phyloP scores from a whole-genome alignment of 2,113 vertebrate genomes.

The Lontra canadensis region DNA sequence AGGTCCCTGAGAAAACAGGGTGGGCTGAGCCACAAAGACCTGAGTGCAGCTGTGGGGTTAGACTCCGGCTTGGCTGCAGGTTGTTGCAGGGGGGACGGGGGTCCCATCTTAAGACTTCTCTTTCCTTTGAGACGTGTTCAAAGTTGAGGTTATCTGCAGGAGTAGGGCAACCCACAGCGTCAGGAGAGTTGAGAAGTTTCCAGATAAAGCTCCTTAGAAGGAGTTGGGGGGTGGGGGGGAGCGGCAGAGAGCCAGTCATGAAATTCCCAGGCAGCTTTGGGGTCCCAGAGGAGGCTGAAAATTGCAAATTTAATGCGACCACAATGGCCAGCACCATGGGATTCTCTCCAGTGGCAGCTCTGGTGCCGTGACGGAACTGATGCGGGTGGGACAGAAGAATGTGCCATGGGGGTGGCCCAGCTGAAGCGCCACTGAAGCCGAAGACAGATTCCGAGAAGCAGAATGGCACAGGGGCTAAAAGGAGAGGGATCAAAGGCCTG shows the following conservation, averaged over 20 bases:
- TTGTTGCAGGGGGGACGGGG: background rate
- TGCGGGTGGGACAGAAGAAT: background rate
- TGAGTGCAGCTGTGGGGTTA: background rate
- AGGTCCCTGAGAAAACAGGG: background rate
- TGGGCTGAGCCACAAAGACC: too few species aligned
- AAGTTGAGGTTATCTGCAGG: background rate
- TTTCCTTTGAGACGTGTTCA: background rate
- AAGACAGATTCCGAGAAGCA: background rate
- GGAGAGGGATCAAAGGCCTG: background rate
- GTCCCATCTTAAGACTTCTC: background rate
- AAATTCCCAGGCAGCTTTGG: background rate
- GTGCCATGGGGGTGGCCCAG: fast-evolving
- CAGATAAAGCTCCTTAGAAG: background rate
- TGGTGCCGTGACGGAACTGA: fast-evolving
- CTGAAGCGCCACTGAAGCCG: background rate
- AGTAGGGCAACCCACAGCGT: background rate
- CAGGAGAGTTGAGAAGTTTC: background rate
- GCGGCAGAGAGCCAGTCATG: background rate
- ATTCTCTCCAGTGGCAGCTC: background rate
- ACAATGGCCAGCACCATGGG: too few species aligned
- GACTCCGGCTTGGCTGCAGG: background rate
- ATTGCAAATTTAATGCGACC: background rate
- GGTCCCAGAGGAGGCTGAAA: background rate
- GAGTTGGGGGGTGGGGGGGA: fast-evolving
- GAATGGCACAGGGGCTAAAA: background rate